phyloP scores from a whole-genome alignment of 2,797 vertebrate species.

The Oreochromis grahami region DNA sequence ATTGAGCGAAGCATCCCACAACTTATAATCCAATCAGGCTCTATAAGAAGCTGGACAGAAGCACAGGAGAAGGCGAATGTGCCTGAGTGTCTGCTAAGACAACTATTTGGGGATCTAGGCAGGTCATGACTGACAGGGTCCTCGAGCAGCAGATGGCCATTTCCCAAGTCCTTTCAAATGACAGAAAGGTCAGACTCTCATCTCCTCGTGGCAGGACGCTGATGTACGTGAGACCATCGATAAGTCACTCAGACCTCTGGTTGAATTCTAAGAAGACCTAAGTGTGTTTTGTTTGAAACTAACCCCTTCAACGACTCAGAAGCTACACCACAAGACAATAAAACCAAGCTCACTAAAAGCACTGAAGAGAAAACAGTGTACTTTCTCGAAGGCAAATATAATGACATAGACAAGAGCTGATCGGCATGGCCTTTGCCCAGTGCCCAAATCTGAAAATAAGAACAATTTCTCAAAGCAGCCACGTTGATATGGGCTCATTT shows the following conservation, averaged over 20 bases:
- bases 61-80: neutral
- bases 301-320: neutral
- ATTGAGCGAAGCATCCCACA: neutral
- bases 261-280: neutral
- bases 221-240: neutral
- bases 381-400: accelerated
- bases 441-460: neutral
- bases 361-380: neutral
- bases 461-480: neutral
- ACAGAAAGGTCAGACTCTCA: neutral
- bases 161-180: neutral
- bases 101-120: neutral
- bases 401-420: neutral
- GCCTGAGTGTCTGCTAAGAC: neutral
- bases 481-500: neutral
- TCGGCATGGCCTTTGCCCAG: neutral
- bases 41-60: accelerated
- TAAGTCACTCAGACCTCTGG: neutral
- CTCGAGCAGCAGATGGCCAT: neutral
- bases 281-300: neutral
- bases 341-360: neutral
- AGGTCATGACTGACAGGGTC: neutral
- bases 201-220: neutral
- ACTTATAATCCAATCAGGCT: neutral
- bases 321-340: neutral